Base-by-base conservation (phyloP, 2,797 vertebrate genomes). In the Neosilurus hyrtlii region DNA sequence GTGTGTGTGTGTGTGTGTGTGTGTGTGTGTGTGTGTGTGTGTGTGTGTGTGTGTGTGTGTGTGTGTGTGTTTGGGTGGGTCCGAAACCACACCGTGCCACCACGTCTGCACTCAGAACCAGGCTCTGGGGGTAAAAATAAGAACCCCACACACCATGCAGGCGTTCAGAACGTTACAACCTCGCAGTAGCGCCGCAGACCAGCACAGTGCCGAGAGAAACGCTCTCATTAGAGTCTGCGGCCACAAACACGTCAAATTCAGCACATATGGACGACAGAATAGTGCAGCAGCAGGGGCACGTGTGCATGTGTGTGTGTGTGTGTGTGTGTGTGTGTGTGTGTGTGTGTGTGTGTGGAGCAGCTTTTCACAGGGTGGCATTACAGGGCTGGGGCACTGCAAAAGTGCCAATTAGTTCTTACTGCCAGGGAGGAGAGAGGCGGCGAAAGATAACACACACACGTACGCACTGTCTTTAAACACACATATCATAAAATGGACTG, bases 231-330 rank as follows among this genome's bases (percentile, higher is more conserved):
- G 86, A 92, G 80, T 85, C 85, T 68, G 71, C 85, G 90, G 89
- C 91, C 92, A 92, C 89, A 93, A 94, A 94, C 94, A 92, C 94
- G 90, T 79, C 84, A 88, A 88, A 91, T 90, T 91, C 89, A 83
- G 89, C 87, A 89, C 93, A 92, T 92, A 93, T 91, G 93, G 92
- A 92, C 92, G 92, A 90, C 91, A 93, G 92, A 93, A 92, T 91
- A 92, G 90, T 90, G 88, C 90, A 82, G 92, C 89, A 89, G 90
- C 87, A 87, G 90, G 90, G 87, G 90, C 82, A 91, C 87, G 87
- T 89, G 89, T 85, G 88, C 88, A n/a, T 52, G 88, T 89, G 87
- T 90, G 90, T 86, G 91, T 89, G 91, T 88, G 87, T 89, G 89
- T 85, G 89, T 88, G 62, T 52, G 88, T 89, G 88, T 90, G 90